Conservation (phyloP, 2,888 invertebrate species). For the Osmoderma eremita region DNA sequence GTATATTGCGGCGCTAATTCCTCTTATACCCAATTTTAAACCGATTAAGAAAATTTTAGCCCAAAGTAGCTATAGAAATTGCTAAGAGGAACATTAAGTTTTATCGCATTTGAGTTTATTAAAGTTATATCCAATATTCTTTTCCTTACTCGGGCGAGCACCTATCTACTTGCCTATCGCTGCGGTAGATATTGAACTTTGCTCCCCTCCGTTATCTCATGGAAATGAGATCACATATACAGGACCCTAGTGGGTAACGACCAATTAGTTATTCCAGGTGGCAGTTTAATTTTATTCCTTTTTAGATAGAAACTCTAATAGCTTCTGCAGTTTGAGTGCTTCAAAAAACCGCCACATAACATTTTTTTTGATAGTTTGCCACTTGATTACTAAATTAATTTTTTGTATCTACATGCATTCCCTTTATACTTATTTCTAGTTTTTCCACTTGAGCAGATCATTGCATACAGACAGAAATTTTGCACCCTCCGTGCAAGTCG, state of each 20-base stretch:
- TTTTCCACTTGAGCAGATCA: too few species aligned
- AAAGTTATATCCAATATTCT: slow-evolving; percentile 50
- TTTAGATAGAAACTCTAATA: background rate
- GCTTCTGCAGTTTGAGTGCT: too few species aligned
- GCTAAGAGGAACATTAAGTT: slow-evolving; percentile 49
- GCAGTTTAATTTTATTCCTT: slow-evolving; percentile 29
- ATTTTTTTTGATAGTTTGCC: too few species aligned
- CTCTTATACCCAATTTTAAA: slow-evolving; percentile 62
- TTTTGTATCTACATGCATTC: too few species aligned
- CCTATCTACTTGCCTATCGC: slow-evolving; percentile 1
- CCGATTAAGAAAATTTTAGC: slow-evolving; percentile 62
- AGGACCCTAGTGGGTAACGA: slow-evolving; percentile 1
- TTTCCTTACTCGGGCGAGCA: slow-evolving; percentile 32
- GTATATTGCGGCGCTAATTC: slow-evolving; percentile 59
- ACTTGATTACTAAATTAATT: too few species aligned
- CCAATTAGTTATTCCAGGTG: slow-evolving; percentile 28
- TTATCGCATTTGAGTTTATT: slow-evolving; percentile 51
- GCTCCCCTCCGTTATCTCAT: slow-evolving; percentile 16
- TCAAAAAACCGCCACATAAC: too few species aligned
- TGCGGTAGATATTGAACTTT: slow-evolving; percentile 31
- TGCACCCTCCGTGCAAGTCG: too few species aligned
- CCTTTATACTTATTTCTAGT: too few species aligned
- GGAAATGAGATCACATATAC: background rate
- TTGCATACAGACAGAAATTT: too few species aligned
- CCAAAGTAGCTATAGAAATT: slow-evolving; percentile 56